phyloP scores from a whole-genome alignment of 2,888 invertebrate species.

The Peribatodes rhomboidaria region DNA sequence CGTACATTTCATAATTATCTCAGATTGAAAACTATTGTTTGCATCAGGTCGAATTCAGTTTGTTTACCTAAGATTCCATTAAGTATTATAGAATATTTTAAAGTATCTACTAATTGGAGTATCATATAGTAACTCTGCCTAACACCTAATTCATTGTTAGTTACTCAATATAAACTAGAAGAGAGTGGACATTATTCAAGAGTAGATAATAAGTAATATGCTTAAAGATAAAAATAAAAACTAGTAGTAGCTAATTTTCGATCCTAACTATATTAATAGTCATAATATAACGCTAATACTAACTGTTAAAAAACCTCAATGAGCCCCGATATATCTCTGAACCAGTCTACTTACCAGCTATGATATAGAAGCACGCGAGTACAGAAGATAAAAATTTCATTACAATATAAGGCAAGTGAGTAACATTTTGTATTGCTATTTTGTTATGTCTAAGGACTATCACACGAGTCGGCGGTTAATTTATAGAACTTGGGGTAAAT shows the following conservation, averaged over 20 bases:
- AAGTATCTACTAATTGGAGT: conserved; percentile 22
- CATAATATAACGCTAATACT: conserved; percentile 32
- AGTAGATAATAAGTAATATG: conserved; percentile 37
- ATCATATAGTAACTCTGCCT: conserved; percentile 35
- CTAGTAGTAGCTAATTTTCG: conserved; percentile 35
- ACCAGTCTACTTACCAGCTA: conserved; percentile 51
- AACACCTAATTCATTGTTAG: conserved; percentile 39
- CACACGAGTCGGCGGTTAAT: conserved; percentile 51
- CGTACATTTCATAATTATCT: conserved; percentile 39
- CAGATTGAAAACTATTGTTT: conserved; percentile 31
- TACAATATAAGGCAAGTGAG: conserved; percentile 75
- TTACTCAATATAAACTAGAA: conserved; percentile 37
- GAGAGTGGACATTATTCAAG: conserved; percentile 45
- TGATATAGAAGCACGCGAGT: conserved; percentile 69
- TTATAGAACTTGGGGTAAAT: conserved; percentile 55
- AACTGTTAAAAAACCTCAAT: conserved; percentile 29
- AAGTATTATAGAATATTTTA: conserved; percentile 23
- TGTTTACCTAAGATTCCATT: conserved; percentile 21
- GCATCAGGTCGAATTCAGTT: conserved; percentile 25
- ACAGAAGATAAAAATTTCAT: conserved; percentile 66
- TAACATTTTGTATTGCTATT: conserved; percentile 47
- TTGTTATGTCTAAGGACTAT: conserved; percentile 49
- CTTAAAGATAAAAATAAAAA: conserved; percentile 40
- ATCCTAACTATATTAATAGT: conserved; percentile 36
- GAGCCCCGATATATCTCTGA: conserved; percentile 30